Conservation (phyloP, 2,797 vertebrate species). For the Corythornis leucogaster region DNA sequence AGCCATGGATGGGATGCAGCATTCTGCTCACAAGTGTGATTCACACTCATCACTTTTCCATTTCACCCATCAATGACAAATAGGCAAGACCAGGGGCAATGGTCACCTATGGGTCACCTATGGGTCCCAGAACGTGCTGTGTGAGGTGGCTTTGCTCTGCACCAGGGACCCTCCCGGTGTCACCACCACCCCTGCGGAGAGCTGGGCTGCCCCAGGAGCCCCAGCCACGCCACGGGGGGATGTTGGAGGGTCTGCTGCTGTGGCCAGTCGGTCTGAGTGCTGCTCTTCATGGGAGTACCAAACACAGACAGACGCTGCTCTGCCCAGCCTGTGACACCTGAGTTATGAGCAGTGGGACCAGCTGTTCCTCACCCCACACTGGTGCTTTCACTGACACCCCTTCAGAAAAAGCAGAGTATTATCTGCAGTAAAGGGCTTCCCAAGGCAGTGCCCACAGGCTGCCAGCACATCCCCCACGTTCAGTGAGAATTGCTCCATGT, state of each 20-base stretch:
- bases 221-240: background rate
- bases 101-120: background rate
- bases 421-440: background rate
- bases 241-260: too few relatives aligned
- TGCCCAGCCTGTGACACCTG: rapidly evolving
- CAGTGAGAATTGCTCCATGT: background rate
- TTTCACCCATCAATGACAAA: background rate
- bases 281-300: too few relatives aligned
- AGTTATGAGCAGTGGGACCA: background rate
- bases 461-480: rapidly evolving
- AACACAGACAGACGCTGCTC: background rate
- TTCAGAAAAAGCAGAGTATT: background rate
- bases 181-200: rapidly evolving
- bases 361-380: rapidly evolving
- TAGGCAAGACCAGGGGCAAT: background rate
- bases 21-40: background rate
- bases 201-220: background rate
- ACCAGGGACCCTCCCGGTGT: background rate
- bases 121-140: background rate
- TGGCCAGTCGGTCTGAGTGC: background rate
- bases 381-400: background rate
- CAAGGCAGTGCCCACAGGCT: background rate
- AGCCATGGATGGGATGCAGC: too few relatives aligned
- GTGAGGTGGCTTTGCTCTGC: background rate
- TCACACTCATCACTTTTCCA: background rate